Conservation (phyloP, 2,113 vertebrate genomes). For the Acanthisitta chloris region DNA sequence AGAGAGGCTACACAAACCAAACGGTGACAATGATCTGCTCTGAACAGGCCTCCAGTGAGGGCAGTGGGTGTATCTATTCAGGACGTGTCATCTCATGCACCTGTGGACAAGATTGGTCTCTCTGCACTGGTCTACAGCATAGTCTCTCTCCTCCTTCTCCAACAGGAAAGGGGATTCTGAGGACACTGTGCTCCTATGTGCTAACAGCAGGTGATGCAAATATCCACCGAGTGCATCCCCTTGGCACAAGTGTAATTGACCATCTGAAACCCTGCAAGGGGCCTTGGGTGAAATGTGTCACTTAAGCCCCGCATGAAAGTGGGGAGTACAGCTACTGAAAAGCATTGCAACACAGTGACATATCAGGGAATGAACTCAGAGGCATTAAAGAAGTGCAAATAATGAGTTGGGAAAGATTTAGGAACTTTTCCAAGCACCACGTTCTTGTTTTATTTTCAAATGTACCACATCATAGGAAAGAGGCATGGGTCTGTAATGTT, state of each 20-base stretch:
- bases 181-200: neutral
- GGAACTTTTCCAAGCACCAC: neutral
- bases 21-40: rapidly evolving
- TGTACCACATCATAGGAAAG: neutral
- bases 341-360: neutral
- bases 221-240: neutral
- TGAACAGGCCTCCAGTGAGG: neutral
- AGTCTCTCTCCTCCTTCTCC: neutral
- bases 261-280: neutral
- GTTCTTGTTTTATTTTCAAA: neutral
- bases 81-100: neutral
- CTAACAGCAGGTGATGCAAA: neutral
- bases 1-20: neutral
- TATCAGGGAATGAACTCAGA: neutral
- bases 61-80: neutral
- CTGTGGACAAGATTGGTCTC: neutral
- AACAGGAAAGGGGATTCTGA: neutral
- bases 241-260: neutral
- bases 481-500: neutral
- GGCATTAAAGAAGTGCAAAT: neutral
- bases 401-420: neutral
- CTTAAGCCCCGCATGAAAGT: neutral
- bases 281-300: neutral
- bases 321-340: neutral
- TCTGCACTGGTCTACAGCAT: rapidly evolving